Evolutionary conservation across 2,113 vertebrate genomes (phyloP).

Genomic region (Hyaena hyaena): DNA sequence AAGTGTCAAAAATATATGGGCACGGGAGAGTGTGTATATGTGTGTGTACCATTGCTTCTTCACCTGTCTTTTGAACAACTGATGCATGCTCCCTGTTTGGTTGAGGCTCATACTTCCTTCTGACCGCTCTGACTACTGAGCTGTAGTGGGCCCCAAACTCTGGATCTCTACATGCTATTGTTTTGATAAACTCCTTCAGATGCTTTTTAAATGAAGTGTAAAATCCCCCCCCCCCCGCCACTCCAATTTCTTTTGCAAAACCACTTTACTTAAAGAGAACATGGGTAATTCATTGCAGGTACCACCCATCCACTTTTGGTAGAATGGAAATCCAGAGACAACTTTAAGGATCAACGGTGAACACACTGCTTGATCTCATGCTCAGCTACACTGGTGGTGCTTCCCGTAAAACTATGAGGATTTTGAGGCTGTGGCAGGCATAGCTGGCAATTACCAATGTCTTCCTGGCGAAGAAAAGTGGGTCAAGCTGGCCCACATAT

Average conservation of each 20-base stretch:
- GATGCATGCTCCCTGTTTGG: not conserved
- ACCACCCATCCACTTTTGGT: not conserved
- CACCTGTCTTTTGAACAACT: not conserved
- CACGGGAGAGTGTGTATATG: too few relatives aligned
- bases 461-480: not conserved
- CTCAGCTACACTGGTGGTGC: not conserved
- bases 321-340: not conserved
- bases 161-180: not conserved
- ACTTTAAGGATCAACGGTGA: not conserved
- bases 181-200: not conserved
- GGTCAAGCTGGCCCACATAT: not conserved
- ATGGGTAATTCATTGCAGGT: not conserved
- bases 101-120: not conserved
- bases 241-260: not conserved
- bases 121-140: not conserved
- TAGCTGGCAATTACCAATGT: not conserved
- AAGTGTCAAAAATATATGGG: not conserved
- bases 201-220: slow-evolving; percentile 3
- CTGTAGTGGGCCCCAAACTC: not conserved
- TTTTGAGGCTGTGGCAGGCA: not conserved
- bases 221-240: not conserved
- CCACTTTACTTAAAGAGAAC: not conserved
- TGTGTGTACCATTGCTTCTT: not conserved
- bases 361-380: not conserved
- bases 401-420: not conserved